Conservation (phyloP, 2,113 vertebrate genomes). For the Sphyrna mokarran region DNA sequence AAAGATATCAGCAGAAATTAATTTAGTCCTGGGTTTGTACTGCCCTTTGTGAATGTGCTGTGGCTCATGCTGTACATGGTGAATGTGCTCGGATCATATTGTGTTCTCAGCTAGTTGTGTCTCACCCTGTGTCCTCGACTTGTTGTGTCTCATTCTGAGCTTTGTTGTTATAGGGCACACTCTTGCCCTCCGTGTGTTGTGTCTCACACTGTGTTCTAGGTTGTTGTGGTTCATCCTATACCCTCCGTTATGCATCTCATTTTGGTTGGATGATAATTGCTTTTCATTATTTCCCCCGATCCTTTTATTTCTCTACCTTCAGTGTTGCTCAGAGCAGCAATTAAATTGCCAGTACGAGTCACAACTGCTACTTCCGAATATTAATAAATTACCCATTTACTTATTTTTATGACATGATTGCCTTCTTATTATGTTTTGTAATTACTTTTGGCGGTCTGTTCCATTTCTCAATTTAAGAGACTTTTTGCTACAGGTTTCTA, state of each 20-base stretch:
- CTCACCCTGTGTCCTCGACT: not conserved
- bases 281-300: not conserved
- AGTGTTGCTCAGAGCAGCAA: not conserved
- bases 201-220: not conserved
- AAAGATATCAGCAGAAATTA: not conserved
- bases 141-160: not conserved
- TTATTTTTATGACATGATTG: not conserved
- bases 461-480: not conserved
- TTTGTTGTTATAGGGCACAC: not conserved
- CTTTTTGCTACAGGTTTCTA: not conserved
- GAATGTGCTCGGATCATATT: not conserved
- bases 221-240: not conserved
- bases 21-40: not conserved
- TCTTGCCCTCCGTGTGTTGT: not conserved
- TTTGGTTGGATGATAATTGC: not conserved
- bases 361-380: not conserved
- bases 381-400: constrained; percentile 9
- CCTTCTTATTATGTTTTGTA: not conserved
- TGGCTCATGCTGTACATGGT: not conserved
- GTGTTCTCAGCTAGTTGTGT: not conserved
- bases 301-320: not conserved
- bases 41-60: not conserved
- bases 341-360: not conserved
- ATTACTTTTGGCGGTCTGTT: not conserved
- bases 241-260: not conserved